A percentile compares a stretch with the other conserved stretches of the same genome.
Conservation (phyloP, 2,888 invertebrate species). For the Polyploca ridens region DNA sequence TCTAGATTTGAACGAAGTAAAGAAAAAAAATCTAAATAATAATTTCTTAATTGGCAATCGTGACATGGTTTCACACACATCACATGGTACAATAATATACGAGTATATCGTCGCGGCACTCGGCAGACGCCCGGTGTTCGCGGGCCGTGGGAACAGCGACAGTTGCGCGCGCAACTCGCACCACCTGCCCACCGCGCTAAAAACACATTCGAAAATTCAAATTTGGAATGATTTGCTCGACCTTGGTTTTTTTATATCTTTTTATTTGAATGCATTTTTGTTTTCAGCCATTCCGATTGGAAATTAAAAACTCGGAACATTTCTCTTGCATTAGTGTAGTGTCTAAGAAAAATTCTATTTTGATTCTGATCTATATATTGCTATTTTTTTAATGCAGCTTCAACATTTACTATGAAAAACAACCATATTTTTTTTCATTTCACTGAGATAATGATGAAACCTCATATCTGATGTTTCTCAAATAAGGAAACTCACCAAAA, state of each 20-base stretch:
- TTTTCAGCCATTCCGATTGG: conserved; percentile 27
- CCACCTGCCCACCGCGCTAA: conserved; percentile 76
- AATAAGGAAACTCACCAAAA: no score
- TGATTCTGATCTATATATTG: no score
- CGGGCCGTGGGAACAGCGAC: conserved; percentile 79
- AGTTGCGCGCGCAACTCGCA: conserved; percentile 67
- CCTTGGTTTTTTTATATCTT: conserved; percentile 58
- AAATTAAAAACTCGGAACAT: not conserved
- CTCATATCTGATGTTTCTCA: not conserved
- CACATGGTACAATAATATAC: conserved; percentile 37
- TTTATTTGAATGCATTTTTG: conserved; percentile 36
- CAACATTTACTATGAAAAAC: no score
- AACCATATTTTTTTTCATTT: no score
- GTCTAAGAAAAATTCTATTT: no score
- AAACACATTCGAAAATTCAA: conserved; percentile 75
- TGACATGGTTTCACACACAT: conserved; percentile 62
- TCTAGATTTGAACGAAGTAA: not conserved
- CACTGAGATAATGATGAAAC: no score
- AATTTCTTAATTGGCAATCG: conserved; percentile 76
- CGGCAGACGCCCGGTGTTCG: conserved; percentile 69
- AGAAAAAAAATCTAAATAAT: conserved; percentile 34
- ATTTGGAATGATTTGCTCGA: conserved; percentile 72
- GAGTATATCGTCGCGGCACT: conserved; percentile 23
- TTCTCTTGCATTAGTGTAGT: no score
- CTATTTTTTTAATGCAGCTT: no score